Base-by-base conservation (phyloP, 2,113 vertebrate species). In the Eulemur rufifrons region DNA sequence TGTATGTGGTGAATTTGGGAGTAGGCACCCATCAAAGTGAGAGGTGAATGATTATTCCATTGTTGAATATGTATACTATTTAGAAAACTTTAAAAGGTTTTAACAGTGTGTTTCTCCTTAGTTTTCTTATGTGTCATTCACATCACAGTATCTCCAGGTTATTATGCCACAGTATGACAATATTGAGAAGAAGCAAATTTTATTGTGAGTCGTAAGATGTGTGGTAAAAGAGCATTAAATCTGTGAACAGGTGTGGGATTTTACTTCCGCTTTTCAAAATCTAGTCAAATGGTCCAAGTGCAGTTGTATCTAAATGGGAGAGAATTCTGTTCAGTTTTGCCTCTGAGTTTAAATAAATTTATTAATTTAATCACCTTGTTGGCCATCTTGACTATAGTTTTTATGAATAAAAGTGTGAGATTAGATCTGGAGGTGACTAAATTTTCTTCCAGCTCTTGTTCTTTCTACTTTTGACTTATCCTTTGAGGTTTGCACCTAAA, bases 21-120 rank as follows among this genome's bases (percentile, higher is more conserved):
- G 61, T 56, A 45, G 78, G 34, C 88, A 97, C 97, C 97, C 71
- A 97, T 97, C 97, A 97, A 96, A 96, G 94, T 95, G 93, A 97
- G 78, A 91, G 89, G 90, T 89, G 90, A 93, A 84, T 76, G 77
- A 91, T 71, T 77, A 80, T 96, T 97, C 77, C 95, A 27, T 56
- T 95, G 52, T 80, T 97, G 86, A 76, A 42, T 82, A 83, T 23
- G 73, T 97, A 82, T 52, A 52, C 61, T 96, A 97, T 86, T 69
- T 95, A 74, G 74, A 95, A 94, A 93, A 95, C 93, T 15, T 95
- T 93, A 77, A 83, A 97, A 54, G 56, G 91, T 12, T 80, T 96
- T 45, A 64, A 47, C 27, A 50, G 8, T 59, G 39, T 21, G 47
- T 27, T 37, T 78, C 54, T 34, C 52, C n/a, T 68, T 7, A 80